phyloP scores from a whole-genome alignment of 2,888 invertebrate species.

The Pammene aurita region DNA sequence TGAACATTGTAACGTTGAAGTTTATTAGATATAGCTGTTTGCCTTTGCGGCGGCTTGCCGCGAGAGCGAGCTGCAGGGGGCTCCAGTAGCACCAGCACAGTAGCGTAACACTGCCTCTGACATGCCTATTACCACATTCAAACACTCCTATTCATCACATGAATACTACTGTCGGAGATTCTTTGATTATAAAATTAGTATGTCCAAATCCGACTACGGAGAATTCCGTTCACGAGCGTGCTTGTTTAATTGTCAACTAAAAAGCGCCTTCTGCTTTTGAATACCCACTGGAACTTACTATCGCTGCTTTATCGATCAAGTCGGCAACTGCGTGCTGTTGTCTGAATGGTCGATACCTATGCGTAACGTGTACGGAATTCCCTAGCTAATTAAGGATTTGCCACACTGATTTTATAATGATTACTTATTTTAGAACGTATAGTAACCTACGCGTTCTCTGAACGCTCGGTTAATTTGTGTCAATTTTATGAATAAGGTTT shows the following conservation, averaged over 20 bases:
- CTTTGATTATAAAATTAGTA: not conserved
- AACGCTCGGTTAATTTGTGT: conserved; percentile 27
- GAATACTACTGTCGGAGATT: conserved; percentile 3
- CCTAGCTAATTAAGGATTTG: not conserved
- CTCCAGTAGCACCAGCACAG: conserved; percentile 65
- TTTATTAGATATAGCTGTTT: conserved; percentile 80
- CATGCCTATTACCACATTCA: conserved; percentile 39
- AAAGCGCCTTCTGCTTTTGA: not conserved
- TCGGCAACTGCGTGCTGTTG: not conserved
- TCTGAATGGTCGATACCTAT: not conserved
- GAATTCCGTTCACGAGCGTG: not conserved
- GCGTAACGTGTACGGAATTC: not conserved
- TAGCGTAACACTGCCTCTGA: conserved; percentile 58
- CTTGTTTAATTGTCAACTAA: not conserved
- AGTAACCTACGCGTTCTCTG: conserved; percentile 6
- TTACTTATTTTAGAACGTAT: conserved; percentile 9
- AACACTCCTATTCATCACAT: conserved; percentile 6
- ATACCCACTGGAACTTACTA: no score
- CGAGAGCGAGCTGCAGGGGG: conserved; percentile 68
- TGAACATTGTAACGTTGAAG: conserved; percentile 71
- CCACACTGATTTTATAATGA: not conserved
- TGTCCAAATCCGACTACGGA: not conserved
- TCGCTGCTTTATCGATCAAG: no score
- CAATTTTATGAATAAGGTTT: conserved; percentile 34
- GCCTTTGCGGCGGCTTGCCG: conserved; percentile 73